These are phyloP conservation scores for Hypena proboscidalis DNA, from an alignment of 2,888 invertebrate genomes.

Conservation along the genomic window DNA sequence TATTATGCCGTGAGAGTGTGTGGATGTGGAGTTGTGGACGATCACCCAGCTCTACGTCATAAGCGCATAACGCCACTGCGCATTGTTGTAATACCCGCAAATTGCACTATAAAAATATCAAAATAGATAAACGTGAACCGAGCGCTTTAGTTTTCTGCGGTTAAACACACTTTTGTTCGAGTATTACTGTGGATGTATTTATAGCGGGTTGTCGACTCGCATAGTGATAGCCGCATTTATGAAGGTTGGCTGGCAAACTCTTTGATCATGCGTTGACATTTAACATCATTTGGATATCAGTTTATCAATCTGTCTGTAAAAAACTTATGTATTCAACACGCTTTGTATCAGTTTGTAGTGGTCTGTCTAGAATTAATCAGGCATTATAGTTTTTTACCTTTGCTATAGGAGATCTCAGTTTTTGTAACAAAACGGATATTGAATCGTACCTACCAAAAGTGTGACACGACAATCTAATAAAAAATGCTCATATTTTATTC, in stretches of 20 bases:
- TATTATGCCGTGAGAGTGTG: constrained; percentile 74
- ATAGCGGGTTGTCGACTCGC: constrained; percentile 19
- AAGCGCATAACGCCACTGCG: constrained; percentile 58
- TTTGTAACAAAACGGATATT: no score
- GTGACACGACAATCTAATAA: no score
- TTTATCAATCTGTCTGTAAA: constrained; percentile 4
- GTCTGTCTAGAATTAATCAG: not conserved
- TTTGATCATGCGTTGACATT: constrained; percentile 8
- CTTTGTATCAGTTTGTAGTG: not conserved
- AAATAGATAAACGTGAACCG: constrained; percentile 8
- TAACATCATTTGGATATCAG: constrained; percentile 2
- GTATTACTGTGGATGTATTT: constrained; percentile 15
- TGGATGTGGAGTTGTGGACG: no score
- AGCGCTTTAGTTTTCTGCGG: constrained; percentile 21
- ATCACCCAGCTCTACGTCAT: constrained; percentile 70
- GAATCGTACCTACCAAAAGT: no score
- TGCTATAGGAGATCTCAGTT: no score
- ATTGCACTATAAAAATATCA: constrained; percentile 33
- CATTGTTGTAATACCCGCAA: constrained; percentile 60
- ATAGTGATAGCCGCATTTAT: constrained; percentile 32
- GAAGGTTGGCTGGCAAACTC: constrained; percentile 2
- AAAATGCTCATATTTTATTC: no score
- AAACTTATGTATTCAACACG: no score
- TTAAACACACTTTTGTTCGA: constrained; percentile 25
- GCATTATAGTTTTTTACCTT: constrained; percentile 15